phyloP scores from a whole-genome alignment of 2,888 invertebrate species.

The Sturmia bella region DNA sequence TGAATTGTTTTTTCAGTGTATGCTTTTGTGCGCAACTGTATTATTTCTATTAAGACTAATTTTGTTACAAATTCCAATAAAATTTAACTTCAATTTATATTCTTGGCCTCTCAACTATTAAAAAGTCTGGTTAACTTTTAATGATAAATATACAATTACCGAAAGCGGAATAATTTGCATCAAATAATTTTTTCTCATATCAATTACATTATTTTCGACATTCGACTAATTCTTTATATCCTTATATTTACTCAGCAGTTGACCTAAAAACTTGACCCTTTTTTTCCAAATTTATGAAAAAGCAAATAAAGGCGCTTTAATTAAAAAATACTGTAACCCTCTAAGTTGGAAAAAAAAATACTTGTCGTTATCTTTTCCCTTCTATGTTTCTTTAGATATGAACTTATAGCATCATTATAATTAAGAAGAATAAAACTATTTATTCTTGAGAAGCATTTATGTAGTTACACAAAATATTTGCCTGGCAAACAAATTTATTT shows the following conservation, averaged over 20 bases:
- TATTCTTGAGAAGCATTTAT: background rate
- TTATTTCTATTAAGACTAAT: no score
- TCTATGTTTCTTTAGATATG: background rate
- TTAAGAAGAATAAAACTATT: background rate
- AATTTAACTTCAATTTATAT: no score
- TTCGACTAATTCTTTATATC: no score
- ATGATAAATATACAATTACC: no score
- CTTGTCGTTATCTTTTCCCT: background rate
- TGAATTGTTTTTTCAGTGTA: no score
- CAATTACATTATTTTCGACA: no score
- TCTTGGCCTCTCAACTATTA: no score
- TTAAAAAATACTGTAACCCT: background rate
- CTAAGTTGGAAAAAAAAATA: background rate
- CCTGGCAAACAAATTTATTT: constrained; percentile 29
- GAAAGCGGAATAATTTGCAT: no score
- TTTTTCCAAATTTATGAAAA: background rate
- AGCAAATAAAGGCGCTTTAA: constrained; percentile 24
- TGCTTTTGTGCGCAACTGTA: no score
- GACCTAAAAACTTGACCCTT: constrained; percentile 36
- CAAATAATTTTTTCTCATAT: no score
- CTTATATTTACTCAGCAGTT: background rate
- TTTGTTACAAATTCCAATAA: no score
- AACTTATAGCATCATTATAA: background rate
- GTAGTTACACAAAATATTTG: constrained; percentile 44
- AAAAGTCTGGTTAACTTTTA: no score